A percentile compares a stretch with the other conserved stretches of the same genome.
Evolutionary conservation across 2,113 vertebrate genomes (phyloP).

Genomic region (Serilophus lunatus): DNA sequence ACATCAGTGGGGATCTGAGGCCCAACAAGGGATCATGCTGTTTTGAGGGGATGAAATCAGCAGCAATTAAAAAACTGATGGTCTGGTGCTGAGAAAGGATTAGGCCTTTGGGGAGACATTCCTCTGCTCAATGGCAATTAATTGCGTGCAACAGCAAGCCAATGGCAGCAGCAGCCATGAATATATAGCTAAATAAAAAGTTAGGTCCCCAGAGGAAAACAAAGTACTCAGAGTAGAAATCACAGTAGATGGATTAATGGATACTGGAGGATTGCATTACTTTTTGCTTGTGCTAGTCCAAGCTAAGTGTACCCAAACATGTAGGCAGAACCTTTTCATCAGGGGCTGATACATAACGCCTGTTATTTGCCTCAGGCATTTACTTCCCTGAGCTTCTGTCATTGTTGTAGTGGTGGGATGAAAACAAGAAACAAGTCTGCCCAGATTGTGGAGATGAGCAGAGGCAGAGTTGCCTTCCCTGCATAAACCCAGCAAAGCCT

Average conservation of each 20-base stretch:
- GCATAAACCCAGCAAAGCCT: neutral
- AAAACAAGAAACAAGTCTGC: neutral
- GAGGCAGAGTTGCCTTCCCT: neutral
- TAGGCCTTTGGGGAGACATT: neutral
- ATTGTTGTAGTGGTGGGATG: neutral
- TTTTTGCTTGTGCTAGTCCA: neutral
- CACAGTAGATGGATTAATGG: neutral
- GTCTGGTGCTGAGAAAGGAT: neutral
- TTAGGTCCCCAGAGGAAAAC: neutral
- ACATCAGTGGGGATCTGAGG: neutral
- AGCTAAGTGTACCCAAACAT: neutral
- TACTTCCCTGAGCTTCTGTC: neutral
- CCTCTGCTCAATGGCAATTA: neutral
- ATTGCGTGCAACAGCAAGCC: neutral
- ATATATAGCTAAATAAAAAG: constrained; percentile 30
- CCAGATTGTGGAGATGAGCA: neutral
- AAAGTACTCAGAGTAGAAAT: neutral
- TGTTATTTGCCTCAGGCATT: neutral
- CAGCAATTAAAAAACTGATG: neutral
- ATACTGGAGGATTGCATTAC: neutral
- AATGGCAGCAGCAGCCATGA: neutral
- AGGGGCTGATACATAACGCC: accelerated
- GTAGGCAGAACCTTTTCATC: neutral
- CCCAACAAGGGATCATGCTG: accelerated
- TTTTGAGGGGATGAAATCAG: neutral